phyloP scores from a whole-genome alignment of 2,888 invertebrate genomes.

The Lissonota sp. region DNA sequence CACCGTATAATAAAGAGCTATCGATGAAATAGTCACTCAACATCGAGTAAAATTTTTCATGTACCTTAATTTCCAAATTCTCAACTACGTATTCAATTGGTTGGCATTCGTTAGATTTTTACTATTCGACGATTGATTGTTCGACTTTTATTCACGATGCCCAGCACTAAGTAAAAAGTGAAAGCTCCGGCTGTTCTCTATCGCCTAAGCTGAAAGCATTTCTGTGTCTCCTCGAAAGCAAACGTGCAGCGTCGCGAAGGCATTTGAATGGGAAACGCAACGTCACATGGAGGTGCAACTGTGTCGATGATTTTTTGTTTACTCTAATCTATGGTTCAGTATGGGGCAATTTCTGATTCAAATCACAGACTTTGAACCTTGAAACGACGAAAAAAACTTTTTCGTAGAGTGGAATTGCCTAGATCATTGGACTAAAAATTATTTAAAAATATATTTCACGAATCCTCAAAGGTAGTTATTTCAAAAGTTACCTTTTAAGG shows the following conservation, averaged over 20 bases:
- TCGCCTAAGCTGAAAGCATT: slow-evolving; percentile 54
- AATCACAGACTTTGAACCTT: no score
- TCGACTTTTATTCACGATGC: slow-evolving; percentile 15
- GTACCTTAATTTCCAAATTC: neutral
- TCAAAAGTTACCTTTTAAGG: no score
- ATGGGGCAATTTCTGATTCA: no score
- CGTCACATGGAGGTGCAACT: slow-evolving; percentile 19
- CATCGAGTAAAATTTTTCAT: neutral
- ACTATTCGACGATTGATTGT: slow-evolving; percentile 29
- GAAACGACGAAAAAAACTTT: no score
- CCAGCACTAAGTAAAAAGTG: slow-evolving; percentile 46
- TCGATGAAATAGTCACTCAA: neutral
- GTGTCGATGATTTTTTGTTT: slow-evolving; percentile 18
- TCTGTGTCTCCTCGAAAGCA: slow-evolving; percentile 39
- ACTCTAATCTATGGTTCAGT: no score
- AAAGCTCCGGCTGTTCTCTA: slow-evolving; percentile 31
- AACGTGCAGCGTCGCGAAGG: no score
- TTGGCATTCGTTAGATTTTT: slow-evolving; percentile 7
- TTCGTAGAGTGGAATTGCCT: no score
- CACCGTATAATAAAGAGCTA: slow-evolving; percentile 26
- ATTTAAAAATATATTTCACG: no score
- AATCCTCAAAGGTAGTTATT: no score
- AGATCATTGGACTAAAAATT: no score
- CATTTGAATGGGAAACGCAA: no score
- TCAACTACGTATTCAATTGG: neutral